These are phyloP conservation scores for Conomelus anceps DNA, from an alignment of 2,888 invertebrate species.

Conservation along the genomic window DNA sequence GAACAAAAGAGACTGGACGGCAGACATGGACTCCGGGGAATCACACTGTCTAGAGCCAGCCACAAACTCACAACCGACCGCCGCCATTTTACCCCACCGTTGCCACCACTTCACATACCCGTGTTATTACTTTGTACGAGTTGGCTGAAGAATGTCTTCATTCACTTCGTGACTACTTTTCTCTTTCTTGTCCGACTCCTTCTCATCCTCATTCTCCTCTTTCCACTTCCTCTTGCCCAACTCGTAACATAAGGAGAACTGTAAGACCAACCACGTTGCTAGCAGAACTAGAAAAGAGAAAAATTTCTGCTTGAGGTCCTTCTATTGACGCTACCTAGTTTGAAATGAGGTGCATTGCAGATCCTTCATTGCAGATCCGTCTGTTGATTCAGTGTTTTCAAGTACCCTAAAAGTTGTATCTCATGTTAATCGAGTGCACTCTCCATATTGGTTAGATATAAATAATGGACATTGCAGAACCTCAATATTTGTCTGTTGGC, in stretches of 20 bases:
- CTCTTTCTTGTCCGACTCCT: neutral
- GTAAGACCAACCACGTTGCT: neutral
- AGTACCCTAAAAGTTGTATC: too few relatives aligned
- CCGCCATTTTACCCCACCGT: neutral
- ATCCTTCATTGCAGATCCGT: neutral
- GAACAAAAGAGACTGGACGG: neutral
- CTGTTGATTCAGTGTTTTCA: too few relatives aligned
- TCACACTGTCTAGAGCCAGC: neutral
- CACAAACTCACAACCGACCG: neutral
- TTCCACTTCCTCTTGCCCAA: neutral
- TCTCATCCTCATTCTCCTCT: neutral
- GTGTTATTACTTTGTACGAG: neutral
- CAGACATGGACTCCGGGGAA: neutral
- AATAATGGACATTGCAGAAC: too few relatives aligned
- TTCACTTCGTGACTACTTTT: neutral
- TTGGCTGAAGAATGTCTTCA: neutral
- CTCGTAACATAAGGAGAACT: neutral
- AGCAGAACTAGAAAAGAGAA: neutral
- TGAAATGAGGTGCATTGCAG: neutral
- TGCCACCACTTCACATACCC: neutral
- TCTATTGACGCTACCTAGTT: neutral
- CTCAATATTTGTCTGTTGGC: too few relatives aligned
- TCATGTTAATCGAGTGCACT: too few relatives aligned
- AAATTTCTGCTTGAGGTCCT: neutral
- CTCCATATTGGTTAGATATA: too few relatives aligned